A percentile compares a stretch with the other conserved stretches of the same genome.
Evolutionary conservation across 2,113 vertebrate genomes (phyloP).

Genomic region (Opisthocomus hoazin): DNA sequence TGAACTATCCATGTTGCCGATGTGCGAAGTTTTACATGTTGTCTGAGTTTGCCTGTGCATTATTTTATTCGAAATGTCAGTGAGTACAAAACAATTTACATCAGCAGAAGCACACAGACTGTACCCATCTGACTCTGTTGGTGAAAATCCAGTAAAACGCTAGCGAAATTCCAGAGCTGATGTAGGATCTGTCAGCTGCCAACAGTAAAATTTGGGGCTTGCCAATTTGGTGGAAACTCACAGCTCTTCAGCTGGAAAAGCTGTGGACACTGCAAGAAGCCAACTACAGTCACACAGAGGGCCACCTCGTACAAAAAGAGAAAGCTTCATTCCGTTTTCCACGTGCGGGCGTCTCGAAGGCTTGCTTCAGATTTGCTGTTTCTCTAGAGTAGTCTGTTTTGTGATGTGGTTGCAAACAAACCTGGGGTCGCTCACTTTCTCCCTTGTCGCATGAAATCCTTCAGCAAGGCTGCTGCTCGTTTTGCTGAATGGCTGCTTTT

Average conservation of each 20-base stretch:
- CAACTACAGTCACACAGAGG: neutral
- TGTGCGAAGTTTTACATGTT: neutral
- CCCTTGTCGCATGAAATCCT: neutral
- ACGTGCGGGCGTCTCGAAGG: neutral
- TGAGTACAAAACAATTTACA: neutral
- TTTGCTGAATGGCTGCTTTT: neutral
- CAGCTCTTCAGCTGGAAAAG: constrained; percentile 8
- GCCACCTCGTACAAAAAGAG: neutral
- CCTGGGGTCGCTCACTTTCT: neutral
- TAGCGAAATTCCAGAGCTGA: neutral
- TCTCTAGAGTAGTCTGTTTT: neutral
- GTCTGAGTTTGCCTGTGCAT: neutral
- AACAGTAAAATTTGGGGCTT: neutral
- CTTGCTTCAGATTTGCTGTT: neutral
- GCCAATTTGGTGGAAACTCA: neutral
- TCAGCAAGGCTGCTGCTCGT: neutral
- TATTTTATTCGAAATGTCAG: neutral
- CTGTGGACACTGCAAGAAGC: neutral
- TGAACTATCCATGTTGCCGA: neutral
- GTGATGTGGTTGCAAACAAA: neutral
- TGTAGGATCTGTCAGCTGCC: neutral
- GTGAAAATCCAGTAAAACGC: neutral
- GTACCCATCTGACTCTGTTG: neutral
- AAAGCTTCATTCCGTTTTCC: neutral
- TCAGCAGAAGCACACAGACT: neutral